Conservation (phyloP, 1,140 invertebrate genomes). For the Caenorhabditis brenneri region DNA sequence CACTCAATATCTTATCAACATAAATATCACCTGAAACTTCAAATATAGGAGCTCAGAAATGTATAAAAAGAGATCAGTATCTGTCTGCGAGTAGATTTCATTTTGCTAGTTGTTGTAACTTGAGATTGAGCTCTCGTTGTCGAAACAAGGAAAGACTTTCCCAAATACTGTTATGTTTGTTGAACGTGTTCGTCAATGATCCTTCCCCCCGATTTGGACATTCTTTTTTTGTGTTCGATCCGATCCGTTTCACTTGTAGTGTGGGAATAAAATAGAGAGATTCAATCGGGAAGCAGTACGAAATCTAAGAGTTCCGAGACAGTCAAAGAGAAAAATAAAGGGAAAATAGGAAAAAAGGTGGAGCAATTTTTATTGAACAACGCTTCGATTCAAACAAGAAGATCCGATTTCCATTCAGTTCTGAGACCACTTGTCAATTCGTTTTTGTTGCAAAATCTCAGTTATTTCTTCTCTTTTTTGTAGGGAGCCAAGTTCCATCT, state of each 20-base stretch:
- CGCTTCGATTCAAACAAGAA: background rate
- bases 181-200: constrained; percentile 9
- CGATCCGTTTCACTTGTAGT: background rate
- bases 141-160: background rate
- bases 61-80: background rate
- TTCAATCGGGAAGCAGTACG: background rate
- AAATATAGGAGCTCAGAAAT: background rate
- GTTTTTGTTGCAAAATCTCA: constrained; percentile 21
- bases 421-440: background rate
- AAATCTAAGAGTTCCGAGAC: background rate
- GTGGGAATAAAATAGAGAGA: constrained; percentile 13
- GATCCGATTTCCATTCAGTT: background rate
- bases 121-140: background rate
- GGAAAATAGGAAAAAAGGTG: background rate
- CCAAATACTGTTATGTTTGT: background rate
- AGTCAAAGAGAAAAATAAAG: background rate
- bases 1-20: too few relatives aligned
- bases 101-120: background rate
- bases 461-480: background rate
- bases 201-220: constrained; percentile 21
- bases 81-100: background rate
- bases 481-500: background rate
- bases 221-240: background rate
- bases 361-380: constrained; percentile 26
- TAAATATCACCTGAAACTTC: too few relatives aligned